Evolutionary conservation across 2,888 invertebrate species (phyloP).

Genomic region (Agapetus fuscipes): DNA sequence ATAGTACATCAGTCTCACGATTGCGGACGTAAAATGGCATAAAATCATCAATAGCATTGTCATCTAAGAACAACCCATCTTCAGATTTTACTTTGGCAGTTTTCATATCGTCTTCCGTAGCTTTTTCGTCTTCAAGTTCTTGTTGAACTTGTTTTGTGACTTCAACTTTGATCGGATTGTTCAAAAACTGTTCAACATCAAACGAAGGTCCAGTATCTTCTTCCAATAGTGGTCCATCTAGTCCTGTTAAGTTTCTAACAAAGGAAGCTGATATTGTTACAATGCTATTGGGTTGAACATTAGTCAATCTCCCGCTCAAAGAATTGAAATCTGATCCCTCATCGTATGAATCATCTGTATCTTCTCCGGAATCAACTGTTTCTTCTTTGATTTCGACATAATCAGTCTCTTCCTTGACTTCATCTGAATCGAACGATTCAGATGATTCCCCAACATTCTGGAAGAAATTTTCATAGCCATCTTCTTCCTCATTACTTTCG

Average conservation of each 20-base stretch:
- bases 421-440: too few relatives aligned
- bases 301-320: constrained; percentile 2
- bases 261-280: constrained; percentile 36
- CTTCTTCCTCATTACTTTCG: constrained; percentile 6
- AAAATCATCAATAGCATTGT: constrained; percentile 39
- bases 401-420: background rate
- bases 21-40: constrained; percentile 32
- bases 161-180: constrained; percentile 24
- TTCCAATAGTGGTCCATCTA: constrained; percentile 19
- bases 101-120: background rate
- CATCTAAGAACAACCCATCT: constrained; percentile 35
- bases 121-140: too few relatives aligned
- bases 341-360: background rate
- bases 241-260: constrained; percentile 36
- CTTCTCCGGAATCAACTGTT: background rate
- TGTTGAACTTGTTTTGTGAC: too few relatives aligned
- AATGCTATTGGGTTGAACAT: background rate
- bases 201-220: constrained; percentile 27
- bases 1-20: constrained; percentile 21
- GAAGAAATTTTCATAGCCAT: too few relatives aligned
- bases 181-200: constrained; percentile 39
- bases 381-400: background rate
- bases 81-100: constrained; percentile 27
- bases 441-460: too few relatives aligned
- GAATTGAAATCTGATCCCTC: background rate